A percentile compares a stretch with the other conserved stretches of the same genome.
phyloP scores from a whole-genome alignment of 2,113 vertebrate species.

The Hippotragus niger region DNA sequence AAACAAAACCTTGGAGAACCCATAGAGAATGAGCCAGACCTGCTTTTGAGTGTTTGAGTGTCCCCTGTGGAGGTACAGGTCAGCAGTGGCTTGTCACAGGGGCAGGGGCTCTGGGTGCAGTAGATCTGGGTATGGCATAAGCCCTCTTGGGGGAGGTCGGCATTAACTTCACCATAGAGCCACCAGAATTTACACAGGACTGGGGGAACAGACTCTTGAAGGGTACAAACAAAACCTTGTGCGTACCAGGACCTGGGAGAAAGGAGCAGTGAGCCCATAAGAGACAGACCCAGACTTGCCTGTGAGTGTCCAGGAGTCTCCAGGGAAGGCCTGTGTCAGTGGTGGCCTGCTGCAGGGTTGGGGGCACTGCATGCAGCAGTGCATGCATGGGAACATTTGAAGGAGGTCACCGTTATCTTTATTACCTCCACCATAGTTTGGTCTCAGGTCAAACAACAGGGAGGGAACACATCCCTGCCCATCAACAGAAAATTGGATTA shows the following conservation, averaged over 20 bases:
- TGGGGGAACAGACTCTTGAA: not conserved
- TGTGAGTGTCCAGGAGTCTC: not conserved
- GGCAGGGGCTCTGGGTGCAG: not conserved
- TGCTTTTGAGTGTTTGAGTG: not conserved
- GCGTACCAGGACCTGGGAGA: not conserved
- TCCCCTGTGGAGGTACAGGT: not conserved
- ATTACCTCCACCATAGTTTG: not conserved
- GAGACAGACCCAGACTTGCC: not conserved
- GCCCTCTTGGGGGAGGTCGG: not conserved
- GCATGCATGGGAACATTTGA: not conserved
- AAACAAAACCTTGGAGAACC: not conserved
- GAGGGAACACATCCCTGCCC: not conserved
- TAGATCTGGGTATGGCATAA: not conserved
- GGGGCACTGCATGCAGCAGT: not conserved
- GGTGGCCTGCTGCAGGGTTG: not conserved
- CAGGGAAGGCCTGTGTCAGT: accelerated
- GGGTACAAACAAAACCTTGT: not conserved
- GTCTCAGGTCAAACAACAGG: not conserved
- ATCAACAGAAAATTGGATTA: not conserved
- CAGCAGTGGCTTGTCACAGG: not conserved
- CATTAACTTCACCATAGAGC: not conserved
- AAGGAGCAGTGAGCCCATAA: not conserved
- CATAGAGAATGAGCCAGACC: not conserved
- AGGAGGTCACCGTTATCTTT: not conserved
- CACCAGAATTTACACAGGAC: not conserved